Evolutionary conservation across 2,888 invertebrate genomes (phyloP).

Genomic region (Tigriopus californicus): DNA sequence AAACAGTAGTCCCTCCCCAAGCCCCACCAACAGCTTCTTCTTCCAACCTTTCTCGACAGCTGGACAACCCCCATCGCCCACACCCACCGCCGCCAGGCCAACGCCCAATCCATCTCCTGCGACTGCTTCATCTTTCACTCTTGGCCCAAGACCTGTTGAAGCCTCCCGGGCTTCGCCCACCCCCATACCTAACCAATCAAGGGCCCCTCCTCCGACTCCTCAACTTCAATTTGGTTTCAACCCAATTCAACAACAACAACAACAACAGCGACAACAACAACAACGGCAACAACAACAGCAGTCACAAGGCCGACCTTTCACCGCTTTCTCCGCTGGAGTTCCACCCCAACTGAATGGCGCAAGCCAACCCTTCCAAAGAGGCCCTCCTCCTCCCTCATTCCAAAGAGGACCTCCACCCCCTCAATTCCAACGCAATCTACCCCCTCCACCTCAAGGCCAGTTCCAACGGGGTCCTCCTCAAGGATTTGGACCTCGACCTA

Average conservation of each 20-base stretch:
- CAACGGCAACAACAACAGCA: neutral
- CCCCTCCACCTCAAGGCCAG: neutral
- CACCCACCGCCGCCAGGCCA: constrained; percentile 6
- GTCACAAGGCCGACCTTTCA: neutral
- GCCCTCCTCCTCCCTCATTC: neutral
- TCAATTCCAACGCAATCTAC: neutral
- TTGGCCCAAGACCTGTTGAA: neutral
- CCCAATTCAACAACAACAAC: neutral
- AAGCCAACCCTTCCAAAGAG: neutral
- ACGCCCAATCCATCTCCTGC: neutral
- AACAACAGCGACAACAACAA: neutral
- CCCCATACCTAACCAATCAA: neutral
- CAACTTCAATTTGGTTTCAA: constrained; percentile 11
- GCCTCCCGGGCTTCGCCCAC: neutral
- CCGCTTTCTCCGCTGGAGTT: constrained; percentile 6
- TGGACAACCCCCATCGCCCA: constrained; percentile 3
- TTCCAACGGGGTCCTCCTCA: neutral
- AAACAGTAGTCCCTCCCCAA: constrained; percentile 16
- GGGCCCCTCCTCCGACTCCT: neutral
- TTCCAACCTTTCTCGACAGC: constrained; percentile 4
- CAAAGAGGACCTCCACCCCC: neutral
- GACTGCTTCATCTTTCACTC: neutral
- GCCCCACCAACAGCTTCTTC: neutral
- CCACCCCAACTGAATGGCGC: constrained; percentile 9
- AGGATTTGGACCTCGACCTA: neutral